These are phyloP conservation scores for Philhelius pedissequus DNA, from an alignment of 2,888 invertebrate genomes.

Conservation along the genomic window DNA sequence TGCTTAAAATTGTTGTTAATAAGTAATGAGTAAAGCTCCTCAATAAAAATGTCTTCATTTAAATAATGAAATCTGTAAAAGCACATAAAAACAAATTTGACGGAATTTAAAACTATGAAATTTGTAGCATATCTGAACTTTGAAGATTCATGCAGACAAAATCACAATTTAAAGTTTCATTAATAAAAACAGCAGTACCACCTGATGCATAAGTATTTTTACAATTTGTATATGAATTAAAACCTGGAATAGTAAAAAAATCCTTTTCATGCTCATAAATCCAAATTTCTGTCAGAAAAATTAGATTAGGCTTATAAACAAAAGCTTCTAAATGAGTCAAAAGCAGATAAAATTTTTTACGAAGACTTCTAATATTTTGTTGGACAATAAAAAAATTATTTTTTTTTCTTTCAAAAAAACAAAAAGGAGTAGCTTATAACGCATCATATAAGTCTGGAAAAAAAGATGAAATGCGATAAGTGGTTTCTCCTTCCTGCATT, in stretches of 20 bases:
- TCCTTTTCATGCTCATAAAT: neutral
- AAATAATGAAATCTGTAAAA: neutral
- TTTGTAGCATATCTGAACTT: neutral
- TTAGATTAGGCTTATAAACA: conserved; percentile 8
- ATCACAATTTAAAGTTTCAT: neutral
- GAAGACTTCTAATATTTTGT: conserved; percentile 25
- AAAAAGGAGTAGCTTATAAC: neutral
- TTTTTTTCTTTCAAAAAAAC: neutral
- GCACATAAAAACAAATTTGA: neutral
- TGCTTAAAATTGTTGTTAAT: neutral
- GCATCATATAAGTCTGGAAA: neutral
- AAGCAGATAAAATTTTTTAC: conserved; percentile 16
- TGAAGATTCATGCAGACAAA: neutral
- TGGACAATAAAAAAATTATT: conserved; percentile 1
- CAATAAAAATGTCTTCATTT: neutral
- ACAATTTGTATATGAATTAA: neutral
- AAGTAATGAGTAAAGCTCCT: neutral
- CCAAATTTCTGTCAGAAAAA: conserved; percentile 11
- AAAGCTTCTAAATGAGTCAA: neutral
- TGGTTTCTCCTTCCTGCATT: neutral
- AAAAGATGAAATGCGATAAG: neutral
- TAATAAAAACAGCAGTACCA: neutral
- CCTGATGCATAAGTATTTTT: conserved; percentile 2
- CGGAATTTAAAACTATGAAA: neutral
- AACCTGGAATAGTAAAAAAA: neutral